These are phyloP conservation scores for Andrena cerasifolii DNA, from an alignment of 1,140 invertebrate genomes.

Conservation along the genomic window DNA sequence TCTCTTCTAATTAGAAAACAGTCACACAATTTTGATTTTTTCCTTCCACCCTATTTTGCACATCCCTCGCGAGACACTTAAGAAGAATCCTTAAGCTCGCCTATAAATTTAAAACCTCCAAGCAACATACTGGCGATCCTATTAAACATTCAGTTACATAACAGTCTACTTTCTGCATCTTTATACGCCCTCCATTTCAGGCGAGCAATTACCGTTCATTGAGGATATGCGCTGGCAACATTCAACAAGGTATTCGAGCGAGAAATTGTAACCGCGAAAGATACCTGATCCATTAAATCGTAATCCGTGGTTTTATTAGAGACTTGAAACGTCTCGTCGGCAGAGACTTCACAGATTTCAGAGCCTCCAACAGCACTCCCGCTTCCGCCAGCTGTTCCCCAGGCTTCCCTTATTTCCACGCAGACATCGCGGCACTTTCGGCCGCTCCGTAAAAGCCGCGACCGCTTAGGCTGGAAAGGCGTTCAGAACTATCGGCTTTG, in stretches of 20 bases:
- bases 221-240: slow-evolving; percentile 14
- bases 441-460: background rate
- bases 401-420: background rate
- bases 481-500: slow-evolving; percentile 2
- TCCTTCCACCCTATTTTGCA: too few relatives aligned
- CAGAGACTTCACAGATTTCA: too few relatives aligned
- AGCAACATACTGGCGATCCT: background rate
- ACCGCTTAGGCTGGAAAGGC: slow-evolving; percentile 5
- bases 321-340: too few relatives aligned
- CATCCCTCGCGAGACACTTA: too few relatives aligned
- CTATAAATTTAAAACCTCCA: slow-evolving; percentile 8
- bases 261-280: background rate
- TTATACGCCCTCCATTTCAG: too few relatives aligned
- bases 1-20: too few relatives aligned
- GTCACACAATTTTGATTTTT: too few relatives aligned
- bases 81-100: background rate
- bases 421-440: background rate
- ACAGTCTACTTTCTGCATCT: background rate
- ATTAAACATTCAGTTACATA: slow-evolving; percentile 6
- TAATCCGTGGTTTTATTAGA: background rate
- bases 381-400: background rate
- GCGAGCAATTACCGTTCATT: slow-evolving; percentile 6
- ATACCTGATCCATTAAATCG: background rate
- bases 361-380: too few relatives aligned
- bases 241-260: background rate